Evolutionary conservation across 2,797 vertebrate species (phyloP), one percentile per base, ranked within the genome.

Genomic region (Lepus oiostolus): DNA sequence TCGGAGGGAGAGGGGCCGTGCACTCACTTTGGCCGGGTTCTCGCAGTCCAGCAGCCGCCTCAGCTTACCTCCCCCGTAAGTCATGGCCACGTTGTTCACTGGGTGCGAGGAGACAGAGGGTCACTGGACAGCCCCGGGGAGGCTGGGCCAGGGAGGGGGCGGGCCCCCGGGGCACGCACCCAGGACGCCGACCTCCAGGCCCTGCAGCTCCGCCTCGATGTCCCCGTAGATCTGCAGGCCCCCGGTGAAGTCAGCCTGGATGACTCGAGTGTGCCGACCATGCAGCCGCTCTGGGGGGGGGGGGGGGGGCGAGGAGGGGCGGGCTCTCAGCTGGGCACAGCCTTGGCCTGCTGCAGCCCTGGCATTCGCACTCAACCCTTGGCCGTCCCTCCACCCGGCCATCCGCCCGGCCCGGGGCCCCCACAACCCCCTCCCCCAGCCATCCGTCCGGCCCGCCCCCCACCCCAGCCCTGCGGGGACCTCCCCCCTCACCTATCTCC

Each of bases 51-150:
- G 90, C 10, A 65, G 17, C 32, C 42, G 88, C 30, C 0, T 0
- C 1, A 26, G 0, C 22, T 0, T 0, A 7, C 6, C 60, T 50
- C 1, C 50, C 0, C 3, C 77, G 30, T 95, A 98, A 5, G 4
- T 24, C 97, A 98, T 98, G n/a, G 98, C 98, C 70, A 99, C 98
- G 30, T 98, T 98, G 97, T 99, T 99, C 24, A 99, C 99, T 99
- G 95, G 91, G 19, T 52, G 87, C 86, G 72, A 91, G 28, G 24
- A 24, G 54, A 24, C 38, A 32, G 54, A 11, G 4, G 2, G 72
- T 88, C 79, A 26, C 47, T 50, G 19, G 52, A 26, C 54, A 30
- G 90, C 8, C 8, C 32, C 30, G 2, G 42, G 52, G 28, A 67
- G 50, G 35, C 58, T 3, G 1, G 82, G 24, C 58, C 22, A 9